Conservation (phyloP, 2,888 invertebrate species). For the Bruchidius siliquastri region DNA sequence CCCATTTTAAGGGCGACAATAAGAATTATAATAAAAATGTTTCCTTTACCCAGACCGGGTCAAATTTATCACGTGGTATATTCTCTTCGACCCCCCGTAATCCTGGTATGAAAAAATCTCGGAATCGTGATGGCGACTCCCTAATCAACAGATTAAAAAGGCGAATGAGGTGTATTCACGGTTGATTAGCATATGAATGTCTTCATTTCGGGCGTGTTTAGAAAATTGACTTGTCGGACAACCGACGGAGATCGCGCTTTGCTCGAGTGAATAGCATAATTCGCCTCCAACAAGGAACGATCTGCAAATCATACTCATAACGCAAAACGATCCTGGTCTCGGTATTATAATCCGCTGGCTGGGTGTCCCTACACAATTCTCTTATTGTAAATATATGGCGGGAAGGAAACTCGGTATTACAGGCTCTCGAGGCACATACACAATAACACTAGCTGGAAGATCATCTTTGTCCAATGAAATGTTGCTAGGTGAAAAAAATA, state of each 20-base stretch:
- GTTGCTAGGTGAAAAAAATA: no score
- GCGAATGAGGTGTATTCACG: neutral
- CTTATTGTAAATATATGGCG: neutral
- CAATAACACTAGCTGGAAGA: no score
- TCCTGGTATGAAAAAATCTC: neutral
- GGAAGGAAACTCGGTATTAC: neutral
- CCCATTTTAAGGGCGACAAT: no score
- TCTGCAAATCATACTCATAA: neutral
- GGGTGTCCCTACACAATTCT: neutral
- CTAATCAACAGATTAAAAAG: neutral
- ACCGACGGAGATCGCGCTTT: no score
- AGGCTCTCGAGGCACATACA: neutral
- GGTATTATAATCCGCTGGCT: neutral
- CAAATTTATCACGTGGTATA: no score
- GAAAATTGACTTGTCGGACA: neutral
- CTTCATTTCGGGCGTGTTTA: neutral
- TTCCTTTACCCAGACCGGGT: no score
- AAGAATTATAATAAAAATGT: no score
- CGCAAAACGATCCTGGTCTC: neutral
- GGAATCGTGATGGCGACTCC: neutral
- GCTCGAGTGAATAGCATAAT: neutral
- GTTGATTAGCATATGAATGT: neutral
- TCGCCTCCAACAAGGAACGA: neutral
- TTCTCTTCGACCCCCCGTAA: no score
- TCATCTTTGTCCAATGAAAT: no score